Base-by-base conservation (phyloP, 1,140 invertebrate species). In the Brachionus calyciflorus region DNA sequence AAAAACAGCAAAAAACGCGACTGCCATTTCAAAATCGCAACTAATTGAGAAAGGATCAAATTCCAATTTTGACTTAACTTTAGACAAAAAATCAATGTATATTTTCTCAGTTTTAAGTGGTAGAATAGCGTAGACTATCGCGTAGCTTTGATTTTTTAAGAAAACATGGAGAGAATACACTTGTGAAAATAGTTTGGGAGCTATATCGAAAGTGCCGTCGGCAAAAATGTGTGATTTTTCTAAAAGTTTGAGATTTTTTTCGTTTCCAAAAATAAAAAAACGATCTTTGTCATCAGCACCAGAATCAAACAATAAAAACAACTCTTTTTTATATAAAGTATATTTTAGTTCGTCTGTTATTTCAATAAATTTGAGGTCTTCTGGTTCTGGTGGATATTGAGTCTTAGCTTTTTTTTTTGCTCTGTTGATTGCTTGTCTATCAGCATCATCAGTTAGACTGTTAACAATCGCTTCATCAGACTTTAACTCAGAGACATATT, bases 291-390 rank as follows among this genome's bases (percentile, higher is more conserved):
- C 48, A 19, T 51, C 24, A 19, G 17, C 48, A 21, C 48, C 48
- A 51, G 48, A 51, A 51, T 51, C 48, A 51, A 19, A 21, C 24
- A 51, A 19, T 51, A 51, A 51, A 3, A 51, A 51, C 48, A 1
- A 51, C 17, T 51, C 24, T 19, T 51, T 51, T 51, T 51, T n/a
- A 51, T 51, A n/a, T 19, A 51, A 19, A 1, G 1, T 21, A 51
- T 51, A 51, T 51, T 51, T 51, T 51, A 51, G 24, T 51, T 51
- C 48, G 24, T 51, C 24, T 51, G 48, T n/a, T 51, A 51, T 51
- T 19, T 51, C 24, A 19, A 1, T 51, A 19, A 51, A 51, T n/a
- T n/a, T n/a, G n/a, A n/a, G n/a, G n/a, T n/a, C n/a, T n/a, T n/a
- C 48, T 51, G 48, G 48, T 51, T 51, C 48, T n/a, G 48, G 48